phyloP scores from a whole-genome alignment of 2,888 invertebrate genomes.

The Pseudanteris insignis region DNA sequence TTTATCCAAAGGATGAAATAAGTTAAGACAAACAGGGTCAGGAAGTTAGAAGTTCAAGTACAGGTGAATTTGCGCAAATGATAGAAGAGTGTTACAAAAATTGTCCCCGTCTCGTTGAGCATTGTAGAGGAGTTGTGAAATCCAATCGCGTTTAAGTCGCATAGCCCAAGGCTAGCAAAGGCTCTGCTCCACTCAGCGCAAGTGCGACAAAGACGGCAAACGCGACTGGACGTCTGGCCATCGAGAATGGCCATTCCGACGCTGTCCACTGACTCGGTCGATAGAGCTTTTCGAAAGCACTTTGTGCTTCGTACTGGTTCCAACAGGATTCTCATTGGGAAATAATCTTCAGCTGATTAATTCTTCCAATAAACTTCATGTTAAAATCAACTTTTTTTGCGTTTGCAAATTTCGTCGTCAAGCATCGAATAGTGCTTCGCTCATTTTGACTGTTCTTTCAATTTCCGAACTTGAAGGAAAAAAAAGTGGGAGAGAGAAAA shows the following conservation, averaged over 20 bases:
- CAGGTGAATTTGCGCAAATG: conserved; percentile 16
- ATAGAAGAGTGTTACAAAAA: conserved; percentile 39
- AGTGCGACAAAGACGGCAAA: background rate
- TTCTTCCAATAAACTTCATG: conserved; percentile 19
- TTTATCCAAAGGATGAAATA: too few relatives aligned
- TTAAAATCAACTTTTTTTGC: conserved; percentile 4
- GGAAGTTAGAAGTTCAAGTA: too few relatives aligned
- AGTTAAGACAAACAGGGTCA: too few relatives aligned
- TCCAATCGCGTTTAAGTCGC: conserved; percentile 36
- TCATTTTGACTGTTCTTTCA: too few relatives aligned
- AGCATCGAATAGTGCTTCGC: too few relatives aligned
- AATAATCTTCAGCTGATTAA: conserved; percentile 31
- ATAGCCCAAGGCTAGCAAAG: conserved; percentile 30
- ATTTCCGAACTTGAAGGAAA: too few relatives aligned
- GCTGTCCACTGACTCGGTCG: conserved; percentile 14
- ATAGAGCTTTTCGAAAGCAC: conserved; percentile 39
- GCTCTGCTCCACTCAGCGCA: conserved; percentile 4
- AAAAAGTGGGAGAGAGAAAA: too few relatives aligned
- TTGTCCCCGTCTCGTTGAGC: conserved; percentile 39
- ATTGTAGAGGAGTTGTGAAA: conserved; percentile 39
- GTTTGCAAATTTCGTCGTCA: conserved; percentile 12
- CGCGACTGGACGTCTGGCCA: conserved; percentile 6
- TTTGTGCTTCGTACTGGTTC: conserved; percentile 20
- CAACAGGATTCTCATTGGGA: conserved; percentile 28
- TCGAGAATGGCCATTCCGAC: conserved; percentile 24